These are phyloP conservation scores for Phymastichus coffea DNA, from an alignment of 1,140 invertebrate genomes.

Conservation along the genomic window DNA sequence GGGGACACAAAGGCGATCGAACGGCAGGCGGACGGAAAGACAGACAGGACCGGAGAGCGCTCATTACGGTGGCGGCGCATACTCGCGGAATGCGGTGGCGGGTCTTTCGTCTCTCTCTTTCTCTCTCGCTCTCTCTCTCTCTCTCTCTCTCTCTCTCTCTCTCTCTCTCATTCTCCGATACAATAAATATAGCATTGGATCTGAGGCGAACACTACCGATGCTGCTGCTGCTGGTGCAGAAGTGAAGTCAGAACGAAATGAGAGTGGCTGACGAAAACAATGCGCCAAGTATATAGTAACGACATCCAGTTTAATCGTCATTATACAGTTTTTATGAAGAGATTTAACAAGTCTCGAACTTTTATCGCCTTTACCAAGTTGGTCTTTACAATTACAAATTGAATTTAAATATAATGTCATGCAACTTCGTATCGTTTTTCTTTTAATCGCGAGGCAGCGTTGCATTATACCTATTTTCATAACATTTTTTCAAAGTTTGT, in stretches of 20 bases:
- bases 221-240: too few species aligned
- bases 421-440: too few species aligned
- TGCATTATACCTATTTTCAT: too few species aligned
- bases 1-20: conserved; percentile 10
- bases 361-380: too few species aligned
- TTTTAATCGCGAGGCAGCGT: too few species aligned
- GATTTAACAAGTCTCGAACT: too few species aligned
- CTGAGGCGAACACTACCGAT: conserved; percentile 32
- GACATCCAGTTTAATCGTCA: conserved; percentile 52
- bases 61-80: conserved; percentile 53
- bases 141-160: conserved; percentile 15
- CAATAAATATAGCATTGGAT: conserved; percentile 52
- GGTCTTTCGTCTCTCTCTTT: conserved; percentile 37
- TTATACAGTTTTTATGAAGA: too few species aligned
- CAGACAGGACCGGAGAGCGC: conserved; percentile 51
- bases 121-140: too few species aligned
- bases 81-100: conserved; percentile 50
- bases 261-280: conserved; percentile 46
- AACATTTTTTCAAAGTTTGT: too few species aligned
- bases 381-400: too few species aligned
- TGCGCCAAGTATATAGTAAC: conserved; percentile 54
- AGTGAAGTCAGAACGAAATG: too few species aligned
- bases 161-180: conserved; percentile 35
- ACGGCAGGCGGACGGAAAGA: conserved; percentile 44
- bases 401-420: too few species aligned